Evolutionary conservation across 2,797 vertebrate genomes (phyloP).

Genomic region (Anomalospiza imberbis): DNA sequence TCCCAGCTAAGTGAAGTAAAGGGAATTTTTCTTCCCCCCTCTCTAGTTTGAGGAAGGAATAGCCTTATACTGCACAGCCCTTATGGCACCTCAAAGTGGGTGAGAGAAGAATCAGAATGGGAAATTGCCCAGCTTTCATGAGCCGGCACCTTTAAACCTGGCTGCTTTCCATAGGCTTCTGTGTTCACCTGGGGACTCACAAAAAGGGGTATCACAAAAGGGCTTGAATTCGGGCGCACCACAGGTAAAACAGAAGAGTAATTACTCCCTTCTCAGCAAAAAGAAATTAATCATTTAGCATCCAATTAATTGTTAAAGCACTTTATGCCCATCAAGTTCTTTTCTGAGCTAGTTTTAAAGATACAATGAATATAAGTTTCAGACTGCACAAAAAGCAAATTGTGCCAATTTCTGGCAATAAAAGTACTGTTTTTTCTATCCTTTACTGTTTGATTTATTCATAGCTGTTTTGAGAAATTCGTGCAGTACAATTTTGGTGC

Average conservation of each 20-base stretch:
- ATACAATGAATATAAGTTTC: not conserved
- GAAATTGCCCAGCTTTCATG: not conserved
- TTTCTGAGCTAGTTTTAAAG: not conserved
- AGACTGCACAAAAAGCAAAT: slow-evolving; percentile 1
- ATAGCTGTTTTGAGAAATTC: slow-evolving; percentile 52
- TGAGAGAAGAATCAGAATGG: not conserved
- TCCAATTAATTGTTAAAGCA: not conserved
- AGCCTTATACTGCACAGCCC: not conserved
- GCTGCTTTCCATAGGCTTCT: not conserved
- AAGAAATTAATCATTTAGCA: not conserved
- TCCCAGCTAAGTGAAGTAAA: not conserved
- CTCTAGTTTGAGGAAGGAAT: not conserved
- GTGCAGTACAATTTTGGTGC: slow-evolving; percentile 39
- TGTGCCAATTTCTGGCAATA: slow-evolving; percentile 51
- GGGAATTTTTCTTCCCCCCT: fast-evolving
- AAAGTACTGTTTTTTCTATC: slow-evolving; percentile 1
- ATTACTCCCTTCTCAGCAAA: not conserved
- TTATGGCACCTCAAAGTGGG: not conserved
- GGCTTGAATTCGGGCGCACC: not conserved
- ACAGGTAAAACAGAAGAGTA: not conserved
- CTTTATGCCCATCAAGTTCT: not conserved
- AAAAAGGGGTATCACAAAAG: not conserved
- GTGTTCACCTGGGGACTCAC: not conserved
- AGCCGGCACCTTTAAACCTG: not conserved
- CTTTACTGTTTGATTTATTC: slow-evolving; percentile 65